phyloP scores from a whole-genome alignment of 2,888 invertebrate genomes.

The Teinopalpus imperialis region DNA sequence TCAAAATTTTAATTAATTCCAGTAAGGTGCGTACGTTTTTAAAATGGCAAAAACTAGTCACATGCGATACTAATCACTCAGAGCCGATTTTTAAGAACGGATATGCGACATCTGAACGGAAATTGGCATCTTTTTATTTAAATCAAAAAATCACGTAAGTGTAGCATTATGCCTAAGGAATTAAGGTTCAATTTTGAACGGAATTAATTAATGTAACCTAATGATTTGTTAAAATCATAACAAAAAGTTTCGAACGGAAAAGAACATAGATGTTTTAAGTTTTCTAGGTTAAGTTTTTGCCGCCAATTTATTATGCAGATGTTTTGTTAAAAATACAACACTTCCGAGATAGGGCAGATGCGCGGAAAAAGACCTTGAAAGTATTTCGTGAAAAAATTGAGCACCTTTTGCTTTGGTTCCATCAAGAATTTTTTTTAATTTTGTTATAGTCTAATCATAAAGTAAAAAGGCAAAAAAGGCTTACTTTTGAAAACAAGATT shows the following conservation, averaged over 20 bases:
- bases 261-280: slow-evolving; percentile 51
- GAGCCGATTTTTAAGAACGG: slow-evolving; percentile 76
- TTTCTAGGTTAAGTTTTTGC: slow-evolving; percentile 80
- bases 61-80: slow-evolving; percentile 72
- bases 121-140: slow-evolving; percentile 74
- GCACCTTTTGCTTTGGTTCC: slow-evolving; percentile 62
- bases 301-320: slow-evolving; percentile 78
- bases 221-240: slow-evolving; percentile 27
- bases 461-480: no score
- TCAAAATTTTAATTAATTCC: slow-evolving; percentile 41
- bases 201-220: neutral
- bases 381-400: slow-evolving; percentile 61
- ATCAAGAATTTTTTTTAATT: slow-evolving; percentile 41
- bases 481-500: no score
- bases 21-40: slow-evolving; percentile 32
- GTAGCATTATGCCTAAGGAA: slow-evolving; percentile 28
- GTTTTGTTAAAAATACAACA: slow-evolving; percentile 61
- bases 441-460: neutral
- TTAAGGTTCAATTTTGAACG: slow-evolving; percentile 35
- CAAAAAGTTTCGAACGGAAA: slow-evolving; percentile 35
- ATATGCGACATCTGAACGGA: slow-evolving; percentile 70
- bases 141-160: slow-evolving; percentile 17
- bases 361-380: slow-evolving; percentile 66
- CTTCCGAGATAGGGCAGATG: slow-evolving; percentile 72
- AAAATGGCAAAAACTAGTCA: slow-evolving; percentile 65